Conservation (phyloP, 2,888 invertebrate genomes). For the Podotricha telesiphe region DNA sequence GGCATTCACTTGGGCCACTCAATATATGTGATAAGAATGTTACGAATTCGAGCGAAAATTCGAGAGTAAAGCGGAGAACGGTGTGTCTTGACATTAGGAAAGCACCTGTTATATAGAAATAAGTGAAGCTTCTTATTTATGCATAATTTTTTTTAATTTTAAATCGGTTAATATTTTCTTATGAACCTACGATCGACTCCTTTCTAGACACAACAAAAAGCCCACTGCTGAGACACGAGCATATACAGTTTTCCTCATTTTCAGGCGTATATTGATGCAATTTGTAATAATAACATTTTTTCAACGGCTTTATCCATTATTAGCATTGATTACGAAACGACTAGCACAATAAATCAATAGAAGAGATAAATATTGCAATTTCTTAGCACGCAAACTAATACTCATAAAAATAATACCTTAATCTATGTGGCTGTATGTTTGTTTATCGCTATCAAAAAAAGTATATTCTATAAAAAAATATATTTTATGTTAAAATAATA, state of each 20-base stretch:
- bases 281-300: conserved; percentile 7
- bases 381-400: conserved; percentile 30
- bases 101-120: too few relatives aligned
- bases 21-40: too few relatives aligned
- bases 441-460: not conserved
- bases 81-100: too few relatives aligned
- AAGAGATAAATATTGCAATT: conserved; percentile 26
- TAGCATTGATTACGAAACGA: conserved; percentile 28
- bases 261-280: not conserved
- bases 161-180: too few relatives aligned
- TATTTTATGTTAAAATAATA: too few relatives aligned
- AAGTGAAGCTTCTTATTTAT: too few relatives aligned
- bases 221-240: not conserved
- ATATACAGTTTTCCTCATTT: not conserved
- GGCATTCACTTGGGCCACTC: too few relatives aligned
- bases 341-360: conserved; percentile 26
- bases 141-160: too few relatives aligned
- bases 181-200: too few relatives aligned
- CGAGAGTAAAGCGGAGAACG: too few relatives aligned
- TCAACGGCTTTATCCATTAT: conserved; percentile 1
- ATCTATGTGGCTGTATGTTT: not conserved
- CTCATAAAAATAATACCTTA: conserved; percentile 4
- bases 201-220: not conserved
- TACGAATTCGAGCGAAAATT: too few relatives aligned
- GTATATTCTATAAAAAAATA: not conserved